Evolutionary conservation across 2,113 vertebrate genomes (phyloP).

Genomic region (Scalopus aquaticus): DNA sequence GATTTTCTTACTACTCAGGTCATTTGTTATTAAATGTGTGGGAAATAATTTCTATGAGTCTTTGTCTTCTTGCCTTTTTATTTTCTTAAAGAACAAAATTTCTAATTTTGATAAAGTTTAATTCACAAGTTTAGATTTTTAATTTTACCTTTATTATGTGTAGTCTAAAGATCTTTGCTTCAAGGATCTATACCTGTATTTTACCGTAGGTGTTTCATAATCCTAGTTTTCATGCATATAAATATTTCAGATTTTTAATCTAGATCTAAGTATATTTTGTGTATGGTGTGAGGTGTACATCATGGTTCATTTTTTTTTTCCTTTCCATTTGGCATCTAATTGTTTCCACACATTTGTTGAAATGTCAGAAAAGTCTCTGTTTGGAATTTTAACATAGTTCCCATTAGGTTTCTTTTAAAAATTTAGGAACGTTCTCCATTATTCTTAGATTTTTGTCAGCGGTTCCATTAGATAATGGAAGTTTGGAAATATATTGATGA

Average conservation of each 20-base stretch:
- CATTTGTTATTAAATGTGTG: background rate
- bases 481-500: slow-evolving; percentile 27
- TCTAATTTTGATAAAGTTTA: background rate
- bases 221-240: slow-evolving; percentile 1
- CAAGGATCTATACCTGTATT: background rate
- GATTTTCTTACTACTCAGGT: background rate
- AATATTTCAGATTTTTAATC: slow-evolving; percentile 9
- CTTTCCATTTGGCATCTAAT: background rate
- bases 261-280: background rate
- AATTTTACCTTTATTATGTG: slow-evolving; percentile 13
- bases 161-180: background rate
- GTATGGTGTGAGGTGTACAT: background rate
- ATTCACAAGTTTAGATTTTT: background rate
- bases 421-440: background rate
- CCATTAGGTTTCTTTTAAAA: background rate
- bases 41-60: background rate
- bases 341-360: background rate
- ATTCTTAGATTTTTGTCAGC: slow-evolving; percentile 30
- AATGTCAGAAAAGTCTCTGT: background rate
- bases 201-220: background rate
- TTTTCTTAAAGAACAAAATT: background rate
- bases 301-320: background rate
- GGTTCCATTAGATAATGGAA: background rate
- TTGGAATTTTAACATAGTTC: slow-evolving; percentile 38
- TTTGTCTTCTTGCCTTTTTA: background rate